Evolutionary conservation across 2,888 invertebrate genomes (phyloP).

Genomic region (Augochlorella aurata): DNA sequence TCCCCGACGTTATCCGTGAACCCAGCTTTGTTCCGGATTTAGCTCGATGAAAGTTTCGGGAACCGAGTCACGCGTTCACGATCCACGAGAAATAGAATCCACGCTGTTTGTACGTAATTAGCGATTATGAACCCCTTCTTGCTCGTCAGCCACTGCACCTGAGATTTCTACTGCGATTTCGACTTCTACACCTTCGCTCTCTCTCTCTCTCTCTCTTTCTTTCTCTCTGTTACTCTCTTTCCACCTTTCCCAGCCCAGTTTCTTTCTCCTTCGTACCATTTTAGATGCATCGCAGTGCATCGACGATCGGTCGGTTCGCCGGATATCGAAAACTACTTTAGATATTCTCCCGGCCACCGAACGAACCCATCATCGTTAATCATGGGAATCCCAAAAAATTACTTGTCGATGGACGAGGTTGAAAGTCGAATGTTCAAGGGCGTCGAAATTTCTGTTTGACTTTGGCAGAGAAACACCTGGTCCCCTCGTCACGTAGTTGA

Average conservation of each 20-base stretch:
- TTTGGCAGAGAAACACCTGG: no score
- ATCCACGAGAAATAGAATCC: conserved; percentile 68
- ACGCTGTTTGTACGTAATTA: conserved; percentile 76
- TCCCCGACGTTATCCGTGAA: neutral
- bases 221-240: neutral
- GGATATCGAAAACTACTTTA: conserved; percentile 56
- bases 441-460: no score
- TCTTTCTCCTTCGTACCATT: neutral
- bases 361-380: conserved; percentile 48
- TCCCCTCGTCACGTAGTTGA: neutral
- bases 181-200: conserved; percentile 34
- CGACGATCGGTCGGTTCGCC: conserved; percentile 52
- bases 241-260: neutral
- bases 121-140: conserved; percentile 76
- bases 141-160: conserved; percentile 80
- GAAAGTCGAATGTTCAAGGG: no score
- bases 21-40: conserved; percentile 5
- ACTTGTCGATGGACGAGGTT: no score
- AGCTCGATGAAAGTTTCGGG: conserved; percentile 10
- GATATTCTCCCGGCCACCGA: conserved; percentile 33
- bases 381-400: neutral
- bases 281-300: neutral
- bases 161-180: conserved; percentile 57
- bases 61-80: conserved; percentile 63
- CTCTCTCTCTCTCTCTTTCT: conserved; percentile 37